These are phyloP conservation scores for Passer domesticus DNA, from an alignment of 2,113 vertebrate genomes.

Conservation along the genomic window DNA sequence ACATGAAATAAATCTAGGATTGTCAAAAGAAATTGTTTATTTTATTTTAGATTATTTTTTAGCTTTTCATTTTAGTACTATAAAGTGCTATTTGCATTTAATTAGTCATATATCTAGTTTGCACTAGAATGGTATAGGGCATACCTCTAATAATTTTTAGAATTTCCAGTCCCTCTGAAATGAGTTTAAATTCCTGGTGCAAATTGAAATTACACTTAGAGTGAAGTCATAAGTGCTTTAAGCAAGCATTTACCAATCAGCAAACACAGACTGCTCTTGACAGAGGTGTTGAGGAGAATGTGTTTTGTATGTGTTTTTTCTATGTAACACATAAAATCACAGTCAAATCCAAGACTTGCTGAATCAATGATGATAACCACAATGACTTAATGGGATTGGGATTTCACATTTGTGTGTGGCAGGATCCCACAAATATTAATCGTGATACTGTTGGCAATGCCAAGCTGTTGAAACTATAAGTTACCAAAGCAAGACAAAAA, in stretches of 20 bases:
- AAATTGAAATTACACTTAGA: background rate
- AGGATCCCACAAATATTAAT: background rate
- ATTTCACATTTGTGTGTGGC: background rate
- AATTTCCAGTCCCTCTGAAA: background rate
- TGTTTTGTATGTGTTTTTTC: background rate
- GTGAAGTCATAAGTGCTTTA: background rate
- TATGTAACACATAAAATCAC: fast-evolving
- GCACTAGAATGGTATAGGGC: background rate
- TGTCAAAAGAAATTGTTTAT: background rate
- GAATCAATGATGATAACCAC: background rate
- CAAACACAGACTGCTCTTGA: background rate
- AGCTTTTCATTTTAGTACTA: background rate
- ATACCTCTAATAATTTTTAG: background rate
- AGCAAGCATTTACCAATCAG: background rate
- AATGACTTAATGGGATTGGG: background rate
- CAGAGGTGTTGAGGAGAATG: background rate
- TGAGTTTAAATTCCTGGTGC: background rate
- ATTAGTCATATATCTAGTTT: background rate
- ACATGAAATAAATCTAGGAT: background rate
- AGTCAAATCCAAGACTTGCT: background rate
- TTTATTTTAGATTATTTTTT: background rate
- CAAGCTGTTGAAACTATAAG: background rate
- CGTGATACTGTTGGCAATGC: background rate
- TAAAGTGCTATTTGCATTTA: background rate
- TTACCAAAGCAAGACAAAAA: background rate